Conservation (phyloP, 2,888 invertebrate species). For the Lobophora halterata region DNA sequence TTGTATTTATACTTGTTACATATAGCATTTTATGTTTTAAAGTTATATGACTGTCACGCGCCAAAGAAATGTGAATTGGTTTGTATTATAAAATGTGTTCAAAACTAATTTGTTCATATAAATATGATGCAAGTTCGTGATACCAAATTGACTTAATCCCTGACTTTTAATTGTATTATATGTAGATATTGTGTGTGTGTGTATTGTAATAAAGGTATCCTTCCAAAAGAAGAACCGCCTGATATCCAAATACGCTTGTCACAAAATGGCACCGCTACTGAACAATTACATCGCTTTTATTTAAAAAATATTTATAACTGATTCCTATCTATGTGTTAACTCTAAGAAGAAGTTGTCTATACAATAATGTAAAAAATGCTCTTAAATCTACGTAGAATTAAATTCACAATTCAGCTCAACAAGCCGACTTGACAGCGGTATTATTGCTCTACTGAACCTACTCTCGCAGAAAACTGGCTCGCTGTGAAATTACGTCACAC, state of each 20-base stretch:
- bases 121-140: conserved; percentile 34
- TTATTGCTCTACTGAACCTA: conserved; percentile 55
- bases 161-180: conserved; percentile 18
- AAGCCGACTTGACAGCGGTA: conserved; percentile 47
- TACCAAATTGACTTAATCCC: conserved; percentile 33
- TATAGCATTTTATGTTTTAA: conserved; percentile 35
- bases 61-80: conserved; percentile 1
- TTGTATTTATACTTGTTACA: no score
- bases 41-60: conserved; percentile 15
- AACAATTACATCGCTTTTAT: conserved; percentile 53
- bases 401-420: conserved; percentile 53
- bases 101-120: conserved; percentile 20
- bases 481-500: conserved; percentile 32
- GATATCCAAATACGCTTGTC: conserved; percentile 48
- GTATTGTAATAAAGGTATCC: conserved; percentile 7
- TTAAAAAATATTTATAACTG: conserved; percentile 57
- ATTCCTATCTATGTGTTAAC: conserved; percentile 60
- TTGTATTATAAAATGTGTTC: conserved; percentile 8
- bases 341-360: conserved; percentile 59
- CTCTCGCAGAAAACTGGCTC: conserved; percentile 44
- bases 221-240: conserved; percentile 27
- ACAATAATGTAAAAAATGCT: conserved; percentile 58
- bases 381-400: conserved; percentile 52
- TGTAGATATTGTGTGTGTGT: conserved; percentile 7
- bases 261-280: conserved; percentile 69